phyloP scores from a whole-genome alignment of 2,113 vertebrate species.

The Myocastor coypus region DNA sequence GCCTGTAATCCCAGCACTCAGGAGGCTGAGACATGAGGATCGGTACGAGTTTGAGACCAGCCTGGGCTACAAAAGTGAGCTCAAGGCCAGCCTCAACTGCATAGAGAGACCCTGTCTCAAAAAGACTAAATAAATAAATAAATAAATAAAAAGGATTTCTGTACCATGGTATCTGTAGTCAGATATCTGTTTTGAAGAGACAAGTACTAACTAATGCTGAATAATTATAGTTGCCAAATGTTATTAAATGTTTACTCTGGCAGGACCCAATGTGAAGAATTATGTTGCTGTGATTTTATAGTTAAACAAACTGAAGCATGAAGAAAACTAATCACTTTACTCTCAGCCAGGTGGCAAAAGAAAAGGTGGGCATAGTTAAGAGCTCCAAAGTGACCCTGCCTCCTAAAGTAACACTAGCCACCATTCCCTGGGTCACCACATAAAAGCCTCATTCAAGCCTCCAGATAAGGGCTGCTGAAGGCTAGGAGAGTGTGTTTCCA shows the following conservation, averaged over 20 bases:
- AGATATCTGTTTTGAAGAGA: background rate
- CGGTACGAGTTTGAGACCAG: too few species aligned
- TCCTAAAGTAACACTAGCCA: background rate
- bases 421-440: rapidly evolving
- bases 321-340: background rate
- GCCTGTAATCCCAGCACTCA: too few species aligned
- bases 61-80: too few species aligned
- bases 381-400: background rate
- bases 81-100: too few species aligned
- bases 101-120: too few species aligned
- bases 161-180: background rate
- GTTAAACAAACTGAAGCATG: conserved; percentile 18
- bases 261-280: background rate
- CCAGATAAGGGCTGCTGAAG: background rate
- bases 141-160: background rate
- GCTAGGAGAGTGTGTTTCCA: too few species aligned
- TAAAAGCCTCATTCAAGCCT: background rate
- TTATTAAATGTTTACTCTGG: background rate
- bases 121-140: too few species aligned
- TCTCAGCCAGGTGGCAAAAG: background rate
- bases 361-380: background rate
- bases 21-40: too few species aligned
- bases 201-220: background rate
- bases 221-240: background rate
- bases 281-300: background rate